These are phyloP conservation scores for Galeruca laticollis DNA, from an alignment of 2,888 invertebrate genomes.

Conservation along the genomic window DNA sequence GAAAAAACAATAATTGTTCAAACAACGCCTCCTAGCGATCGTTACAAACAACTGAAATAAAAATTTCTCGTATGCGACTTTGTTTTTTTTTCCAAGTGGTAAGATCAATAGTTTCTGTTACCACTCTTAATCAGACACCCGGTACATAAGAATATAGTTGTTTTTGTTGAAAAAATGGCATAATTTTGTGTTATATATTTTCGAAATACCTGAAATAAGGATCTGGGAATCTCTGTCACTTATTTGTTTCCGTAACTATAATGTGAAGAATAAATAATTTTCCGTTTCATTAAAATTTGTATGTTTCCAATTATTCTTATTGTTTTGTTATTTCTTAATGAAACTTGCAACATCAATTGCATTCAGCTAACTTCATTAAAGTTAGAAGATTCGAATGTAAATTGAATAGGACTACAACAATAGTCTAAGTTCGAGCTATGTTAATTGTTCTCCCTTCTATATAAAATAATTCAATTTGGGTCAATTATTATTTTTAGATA, in stretches of 20 bases:
- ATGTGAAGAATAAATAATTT: neutral
- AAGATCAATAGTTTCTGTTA: too few species aligned
- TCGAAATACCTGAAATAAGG: too few species aligned
- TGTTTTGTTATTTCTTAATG: conserved; percentile 26
- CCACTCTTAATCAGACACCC: too few species aligned
- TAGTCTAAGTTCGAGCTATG: neutral
- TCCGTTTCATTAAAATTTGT: conserved; percentile 1
- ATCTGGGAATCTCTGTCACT: neutral
- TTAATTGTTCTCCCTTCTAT: neutral
- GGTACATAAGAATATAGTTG: too few species aligned
- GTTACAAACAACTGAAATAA: too few species aligned
- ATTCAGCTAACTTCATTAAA: conserved; percentile 24
- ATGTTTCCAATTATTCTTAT: conserved; percentile 6
- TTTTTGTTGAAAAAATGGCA: too few species aligned
- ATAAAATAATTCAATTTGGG: neutral
- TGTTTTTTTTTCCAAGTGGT: too few species aligned
- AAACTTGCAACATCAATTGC: conserved; percentile 16
- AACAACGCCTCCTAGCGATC: too few species aligned
- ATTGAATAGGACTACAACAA: conserved; percentile 14
- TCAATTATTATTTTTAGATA: neutral
- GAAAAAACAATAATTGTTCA: too few species aligned
- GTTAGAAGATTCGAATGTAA: conserved; percentile 5
- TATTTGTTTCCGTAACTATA: neutral
- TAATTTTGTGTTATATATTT: too few species aligned
- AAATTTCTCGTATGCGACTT: too few species aligned